phyloP scores from a whole-genome alignment of 2,113 vertebrate species.

The Osmerus mordax region DNA sequence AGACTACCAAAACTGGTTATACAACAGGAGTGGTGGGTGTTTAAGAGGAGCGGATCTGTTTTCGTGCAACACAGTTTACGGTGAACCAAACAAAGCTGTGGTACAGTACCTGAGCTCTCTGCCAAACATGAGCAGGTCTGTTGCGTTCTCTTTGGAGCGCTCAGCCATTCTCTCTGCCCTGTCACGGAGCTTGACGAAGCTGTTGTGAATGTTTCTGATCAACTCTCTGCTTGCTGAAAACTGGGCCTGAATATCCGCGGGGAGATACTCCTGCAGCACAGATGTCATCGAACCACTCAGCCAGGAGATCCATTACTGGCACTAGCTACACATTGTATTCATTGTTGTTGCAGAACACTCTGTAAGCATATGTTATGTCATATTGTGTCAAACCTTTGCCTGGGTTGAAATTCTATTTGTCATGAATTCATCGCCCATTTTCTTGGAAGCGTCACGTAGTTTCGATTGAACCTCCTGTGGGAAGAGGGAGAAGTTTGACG shows the following conservation, averaged over 20 bases:
- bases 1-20: no score
- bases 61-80: constrained; percentile 4
- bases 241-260: constrained; percentile 87
- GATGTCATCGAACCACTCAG: background rate
- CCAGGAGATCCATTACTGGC: background rate
- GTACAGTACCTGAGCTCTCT: constrained; percentile 85
- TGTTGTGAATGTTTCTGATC: constrained; percentile 90
- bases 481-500: constrained; percentile 12
- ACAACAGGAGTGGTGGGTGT: no score
- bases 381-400: constrained; percentile 79
- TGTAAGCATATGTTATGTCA: no score
- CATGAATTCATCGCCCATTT: constrained; percentile 91
- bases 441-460: constrained; percentile 85
- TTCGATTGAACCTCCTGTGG: constrained; percentile 90
- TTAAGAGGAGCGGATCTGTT: background rate
- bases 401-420: constrained; percentile 81
- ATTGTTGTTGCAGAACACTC: no score
- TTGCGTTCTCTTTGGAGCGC: constrained; percentile 86
- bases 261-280: constrained; percentile 85
- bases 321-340: no score
- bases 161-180: constrained; percentile 85
- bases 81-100: constrained; percentile 19
- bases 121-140: constrained; percentile 90
- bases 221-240: constrained; percentile 89
- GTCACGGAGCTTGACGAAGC: constrained; percentile 90